Evolutionary conservation across 2,888 invertebrate genomes (phyloP), one percentile per base, ranked within the genome.

Genomic region (Ptilodon capucinus): DNA sequence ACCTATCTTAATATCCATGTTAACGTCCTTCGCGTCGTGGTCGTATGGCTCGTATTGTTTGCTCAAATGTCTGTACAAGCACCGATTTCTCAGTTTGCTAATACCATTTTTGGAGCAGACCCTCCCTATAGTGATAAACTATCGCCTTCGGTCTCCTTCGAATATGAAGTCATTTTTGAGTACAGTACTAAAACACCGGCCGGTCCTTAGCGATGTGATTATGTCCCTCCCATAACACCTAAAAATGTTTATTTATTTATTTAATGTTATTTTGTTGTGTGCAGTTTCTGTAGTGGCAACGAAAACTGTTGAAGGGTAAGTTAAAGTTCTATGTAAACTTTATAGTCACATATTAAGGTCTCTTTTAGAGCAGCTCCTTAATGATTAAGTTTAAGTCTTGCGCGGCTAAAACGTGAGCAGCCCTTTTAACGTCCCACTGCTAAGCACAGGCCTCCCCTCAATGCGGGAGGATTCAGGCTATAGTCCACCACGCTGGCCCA

Each of bases 241-340:
- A 69, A 69, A 84, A 67, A 87, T 90, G 85, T 74, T 80, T 76
- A 81, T 79, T 67, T 79, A 67, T 75, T 79, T 83, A 44, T 60
- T 80, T 47, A 71, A 74, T 54, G 65, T 79, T 55, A 60, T 87
- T 13, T 54, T 85, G 45, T 67, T 79, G 55, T 78, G 72, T 64
- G 69, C 71, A 30, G 77, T 80, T 42, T 78, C 77, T 8, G 76
- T 82, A 54, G 76, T 81, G 49, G 78, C 82, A n/a, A 66, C 74
- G 28, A 79, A 77, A 68, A 76, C 74, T 61, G 81, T 81, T 61
- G 78, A 84, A 71, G 84, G 88, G 89, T 90, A 54, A 84, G 88
- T 69, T 44, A n/a, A n/a, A n/a, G n/a, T n/a, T n/a, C n/a, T n/a
- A n/a, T n/a, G n/a, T n/a, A n/a, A n/a, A n/a, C n/a, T n/a, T n/a